Base-by-base conservation (phyloP, 2,797 vertebrate species). In the Gambusia yucatana region DNA sequence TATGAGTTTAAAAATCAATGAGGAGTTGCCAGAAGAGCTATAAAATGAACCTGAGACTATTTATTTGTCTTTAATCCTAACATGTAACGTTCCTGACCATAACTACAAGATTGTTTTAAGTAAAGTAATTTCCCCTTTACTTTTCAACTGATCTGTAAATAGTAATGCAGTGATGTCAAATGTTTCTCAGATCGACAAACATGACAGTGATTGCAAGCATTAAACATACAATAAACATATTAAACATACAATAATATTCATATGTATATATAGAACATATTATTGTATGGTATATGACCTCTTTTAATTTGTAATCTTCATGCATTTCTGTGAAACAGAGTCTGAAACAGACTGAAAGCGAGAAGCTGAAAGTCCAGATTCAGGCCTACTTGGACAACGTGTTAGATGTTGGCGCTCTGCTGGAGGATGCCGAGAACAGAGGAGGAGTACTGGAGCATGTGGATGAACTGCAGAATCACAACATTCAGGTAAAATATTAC, bases 381-480 rank as follows among this genome's bases (percentile, higher is more conserved):
- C 98, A 99, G 92, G 98, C 98, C 1, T 99, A 99, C 90, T 95
- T 99, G 95, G 98, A 99, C 93, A 99, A 99, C 0, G 95, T 99
- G 72, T 96, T 99, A 0, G 98, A 99, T 0, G 98, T 99, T 25
- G 97, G 98, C 0, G 94, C 96, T 1, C 95, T 99, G 91, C 93
- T 99, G 93, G 98, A 99, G 91, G 98, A 99, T 25, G 96, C 97
- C 0, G 98, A 99, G 92, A 97, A 94, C 88, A 97, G 97, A 94
- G 96, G 96, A 0, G 96, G 96, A 0, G 95, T 97, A 76, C 84
- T 98, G 93, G 97, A 98, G 43, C 97, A 98, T 39, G 93, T 97
- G 91, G 96, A 98, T 20, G 96, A 97, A 28, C 93, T 99, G 79
- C 96, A 98, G 90, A 96, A 96, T 10, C 94, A 96, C 84, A 95